Percentiles rank a stretch among this genome's conserved stretches.
Evolutionary conservation across 2,888 invertebrate species (phyloP).

Genomic region (Chymomyza fuscimana): DNA sequence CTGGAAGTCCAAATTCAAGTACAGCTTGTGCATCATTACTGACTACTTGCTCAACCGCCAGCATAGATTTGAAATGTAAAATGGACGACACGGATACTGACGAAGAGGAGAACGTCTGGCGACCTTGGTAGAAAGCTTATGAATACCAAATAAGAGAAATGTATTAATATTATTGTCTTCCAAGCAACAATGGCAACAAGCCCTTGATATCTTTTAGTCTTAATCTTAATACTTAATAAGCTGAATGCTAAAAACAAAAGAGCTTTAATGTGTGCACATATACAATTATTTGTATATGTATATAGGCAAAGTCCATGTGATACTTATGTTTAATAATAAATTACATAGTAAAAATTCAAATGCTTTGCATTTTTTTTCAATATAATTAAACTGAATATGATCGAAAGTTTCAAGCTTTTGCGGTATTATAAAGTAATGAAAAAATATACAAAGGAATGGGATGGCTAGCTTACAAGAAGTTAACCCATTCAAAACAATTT

Average conservation of each 20-base stretch:
- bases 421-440: too few relatives aligned
- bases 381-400: neutral
- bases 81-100: conserved; percentile 59
- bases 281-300: neutral
- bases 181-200: conserved; percentile 37
- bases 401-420: too few relatives aligned
- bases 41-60: conserved; percentile 65
- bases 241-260: neutral
- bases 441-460: too few relatives aligned
- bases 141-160: neutral
- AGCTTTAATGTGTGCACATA: conserved; percentile 6
- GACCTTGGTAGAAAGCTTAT: conserved; percentile 71
- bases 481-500: too few relatives aligned
- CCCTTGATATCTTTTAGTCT: neutral
- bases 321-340: conserved; percentile 45
- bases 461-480: too few relatives aligned
- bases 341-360: conserved; percentile 53
- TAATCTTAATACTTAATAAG: neutral
- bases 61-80: conserved; percentile 61
- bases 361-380: neutral
- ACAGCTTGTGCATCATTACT: conserved; percentile 61
- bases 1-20: conserved; percentile 77
- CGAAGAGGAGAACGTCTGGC: conserved; percentile 76
- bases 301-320: conserved; percentile 64
- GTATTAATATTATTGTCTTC: conserved; percentile 50